Percentiles rank a stretch among this genome's conserved stretches.
Evolutionary conservation across 2,797 vertebrate genomes (phyloP).

Genomic region (Myiotriccus ornatus): DNA sequence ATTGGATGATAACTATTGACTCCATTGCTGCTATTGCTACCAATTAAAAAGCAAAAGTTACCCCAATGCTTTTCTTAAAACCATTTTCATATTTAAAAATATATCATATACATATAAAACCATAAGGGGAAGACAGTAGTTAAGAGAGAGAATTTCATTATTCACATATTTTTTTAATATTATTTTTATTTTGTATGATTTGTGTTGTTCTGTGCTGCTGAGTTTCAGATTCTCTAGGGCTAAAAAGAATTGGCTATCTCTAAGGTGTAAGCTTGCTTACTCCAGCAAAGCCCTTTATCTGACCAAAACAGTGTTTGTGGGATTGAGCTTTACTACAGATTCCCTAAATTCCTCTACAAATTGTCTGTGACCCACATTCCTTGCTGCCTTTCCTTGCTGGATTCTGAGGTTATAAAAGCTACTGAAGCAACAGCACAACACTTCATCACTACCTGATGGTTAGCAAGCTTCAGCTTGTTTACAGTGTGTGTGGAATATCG

Average conservation of each 20-base stretch:
- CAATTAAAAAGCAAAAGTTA: neutral
- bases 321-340: neutral
- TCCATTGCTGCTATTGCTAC: neutral
- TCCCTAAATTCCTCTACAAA: neutral
- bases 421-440: neutral
- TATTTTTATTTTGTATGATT: neutral
- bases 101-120: neutral
- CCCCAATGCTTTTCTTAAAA: neutral
- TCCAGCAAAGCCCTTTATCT: neutral
- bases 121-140: neutral
- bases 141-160: neutral
- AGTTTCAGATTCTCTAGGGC: neutral
- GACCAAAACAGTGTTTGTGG: neutral
- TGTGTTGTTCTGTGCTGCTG: neutral
- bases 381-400: neutral
- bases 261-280: neutral
- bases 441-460: neutral
- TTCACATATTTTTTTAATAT: neutral
- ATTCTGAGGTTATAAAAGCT: neutral
- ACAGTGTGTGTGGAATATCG: neutral
- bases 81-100: neutral
- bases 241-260: neutral
- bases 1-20: accelerated
- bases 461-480: neutral
- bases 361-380: neutral